Percentiles rank a stretch among this genome's conserved stretches.
Evolutionary conservation across 2,113 vertebrate genomes (phyloP).

Genomic region (Capreolus pygargus): DNA sequence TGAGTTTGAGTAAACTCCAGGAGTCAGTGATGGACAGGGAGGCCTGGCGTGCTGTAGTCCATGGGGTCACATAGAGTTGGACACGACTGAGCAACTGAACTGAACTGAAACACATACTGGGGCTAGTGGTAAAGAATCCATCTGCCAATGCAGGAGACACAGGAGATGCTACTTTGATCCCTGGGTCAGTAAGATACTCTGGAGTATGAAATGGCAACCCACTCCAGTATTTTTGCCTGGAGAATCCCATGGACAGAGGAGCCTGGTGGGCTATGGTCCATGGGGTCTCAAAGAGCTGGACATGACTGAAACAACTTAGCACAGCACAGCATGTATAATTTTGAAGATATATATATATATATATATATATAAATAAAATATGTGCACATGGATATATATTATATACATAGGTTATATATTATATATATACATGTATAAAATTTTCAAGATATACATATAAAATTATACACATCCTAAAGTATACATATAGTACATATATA

Average conservation of each 20-base stretch:
- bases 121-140: background rate
- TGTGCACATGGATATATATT: background rate
- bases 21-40: background rate
- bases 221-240: background rate
- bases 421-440: background rate
- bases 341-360: background rate
- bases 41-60: background rate
- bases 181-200: background rate
- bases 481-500: background rate
- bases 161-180: accelerated
- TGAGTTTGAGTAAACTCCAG: background rate
- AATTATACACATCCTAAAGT: background rate
- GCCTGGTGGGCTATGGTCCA: background rate
- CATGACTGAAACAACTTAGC: background rate
- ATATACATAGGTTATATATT: background rate
- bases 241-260: background rate
- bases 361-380: background rate
- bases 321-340: background rate
- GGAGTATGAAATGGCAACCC: background rate
- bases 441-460: background rate
- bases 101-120: background rate
- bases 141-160: background rate
- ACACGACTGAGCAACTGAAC: background rate
- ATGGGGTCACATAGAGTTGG: accelerated
- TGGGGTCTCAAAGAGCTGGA: background rate